Conservation (phyloP, 2,113 vertebrate genomes). For the Odocoileus hemionus region DNA sequence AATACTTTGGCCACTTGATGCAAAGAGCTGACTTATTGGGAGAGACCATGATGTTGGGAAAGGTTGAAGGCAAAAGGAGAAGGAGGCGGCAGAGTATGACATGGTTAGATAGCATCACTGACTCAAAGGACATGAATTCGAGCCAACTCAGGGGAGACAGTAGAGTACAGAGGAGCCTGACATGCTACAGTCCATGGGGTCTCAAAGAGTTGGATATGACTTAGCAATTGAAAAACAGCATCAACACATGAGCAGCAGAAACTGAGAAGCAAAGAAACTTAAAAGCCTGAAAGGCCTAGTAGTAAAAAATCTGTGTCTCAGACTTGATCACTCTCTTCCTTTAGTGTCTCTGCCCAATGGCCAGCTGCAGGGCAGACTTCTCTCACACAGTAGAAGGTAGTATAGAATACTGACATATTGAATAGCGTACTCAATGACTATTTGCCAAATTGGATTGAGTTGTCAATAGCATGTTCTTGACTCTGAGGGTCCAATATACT, state of each 20-base stretch:
- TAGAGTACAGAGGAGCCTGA: not conserved
- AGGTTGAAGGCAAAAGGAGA: not conserved
- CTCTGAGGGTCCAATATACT: not conserved
- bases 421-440: not conserved
- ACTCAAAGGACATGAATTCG: not conserved
- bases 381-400: not conserved
- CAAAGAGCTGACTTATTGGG: not conserved
- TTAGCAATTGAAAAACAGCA: not conserved
- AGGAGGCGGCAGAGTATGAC: not conserved
- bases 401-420: not conserved
- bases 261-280: not conserved
- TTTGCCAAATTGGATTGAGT: not conserved
- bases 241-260: not conserved
- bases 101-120: not conserved
- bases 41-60: not conserved
- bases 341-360: not conserved
- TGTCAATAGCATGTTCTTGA: not conserved
- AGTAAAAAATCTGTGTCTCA: not conserved
- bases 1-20: not conserved
- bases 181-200: not conserved
- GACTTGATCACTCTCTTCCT: no score
- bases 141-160: not conserved
- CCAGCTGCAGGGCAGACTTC: not conserved
- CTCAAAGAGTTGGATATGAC: not conserved
- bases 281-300: not conserved